Evolutionary conservation across 2,797 vertebrate genomes (phyloP).

Genomic region (Anniella stebbinsi): DNA sequence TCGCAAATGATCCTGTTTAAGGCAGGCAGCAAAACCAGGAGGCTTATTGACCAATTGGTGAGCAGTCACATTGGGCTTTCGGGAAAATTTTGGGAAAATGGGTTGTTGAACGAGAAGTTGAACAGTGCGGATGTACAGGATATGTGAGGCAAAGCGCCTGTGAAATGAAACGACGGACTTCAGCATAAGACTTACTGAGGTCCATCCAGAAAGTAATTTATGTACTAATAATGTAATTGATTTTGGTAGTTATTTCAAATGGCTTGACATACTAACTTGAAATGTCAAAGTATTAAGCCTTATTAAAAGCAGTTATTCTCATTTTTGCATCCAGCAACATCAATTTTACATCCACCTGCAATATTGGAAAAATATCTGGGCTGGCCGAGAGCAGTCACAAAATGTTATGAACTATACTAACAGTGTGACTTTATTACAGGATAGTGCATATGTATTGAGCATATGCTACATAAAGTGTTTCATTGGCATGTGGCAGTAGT

Average conservation of each 20-base stretch:
- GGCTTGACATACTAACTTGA: not conserved
- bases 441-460: not conserved
- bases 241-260: not conserved
- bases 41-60: not conserved
- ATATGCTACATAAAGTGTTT: not conserved
- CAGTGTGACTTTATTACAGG: not conserved
- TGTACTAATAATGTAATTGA: not conserved
- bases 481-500: not conserved
- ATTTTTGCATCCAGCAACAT: not conserved
- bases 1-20: not conserved
- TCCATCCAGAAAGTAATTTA: conserved; percentile 8
- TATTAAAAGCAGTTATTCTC: conserved; percentile 36
- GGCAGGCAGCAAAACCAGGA: not conserved
- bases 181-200: conserved; percentile 46
- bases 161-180: conserved; percentile 36
- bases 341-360: not conserved
- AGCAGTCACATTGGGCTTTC: not conserved
- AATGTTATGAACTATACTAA: not conserved
- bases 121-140: conserved; percentile 34
- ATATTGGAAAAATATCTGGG: not conserved
- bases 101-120: not conserved
- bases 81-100: not conserved
- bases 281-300: conserved; percentile 11
- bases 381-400: not conserved
- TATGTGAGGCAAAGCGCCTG: conserved; percentile 35